Evolutionary conservation across 2,797 vertebrate genomes (phyloP).

Genomic region (Microchirus variegatus): DNA sequence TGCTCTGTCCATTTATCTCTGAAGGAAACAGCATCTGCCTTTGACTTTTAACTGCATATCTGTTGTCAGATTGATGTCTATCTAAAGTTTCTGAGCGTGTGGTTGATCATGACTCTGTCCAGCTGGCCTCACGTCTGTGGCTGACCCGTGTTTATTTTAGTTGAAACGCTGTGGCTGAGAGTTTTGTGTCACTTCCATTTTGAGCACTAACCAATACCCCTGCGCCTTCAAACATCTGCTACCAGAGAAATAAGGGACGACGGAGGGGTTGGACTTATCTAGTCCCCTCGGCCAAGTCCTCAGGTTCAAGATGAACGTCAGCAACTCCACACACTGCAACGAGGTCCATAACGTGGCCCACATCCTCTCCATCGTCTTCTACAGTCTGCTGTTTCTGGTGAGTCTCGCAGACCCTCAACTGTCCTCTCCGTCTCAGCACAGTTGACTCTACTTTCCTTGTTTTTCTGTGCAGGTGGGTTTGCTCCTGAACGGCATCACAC

Average conservation of each 20-base stretch:
- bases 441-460: background rate
- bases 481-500: conserved; percentile 71
- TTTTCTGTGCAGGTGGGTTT: conserved; percentile 54
- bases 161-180: background rate
- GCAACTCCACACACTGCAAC: background rate
- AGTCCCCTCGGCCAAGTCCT: background rate
- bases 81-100: too few relatives aligned
- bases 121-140: background rate
- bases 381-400: conserved; percentile 68
- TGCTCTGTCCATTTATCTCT: too few relatives aligned
- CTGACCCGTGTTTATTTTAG: background rate
- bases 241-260: background rate
- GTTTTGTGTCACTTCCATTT: conserved; percentile 3
- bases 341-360: background rate
- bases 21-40: too few relatives aligned
- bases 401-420: conserved; percentile 24
- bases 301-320: background rate
- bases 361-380: conserved; percentile 48
- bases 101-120: too few relatives aligned
- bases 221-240: background rate
- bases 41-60: too few relatives aligned
- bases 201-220: background rate
- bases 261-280: background rate
- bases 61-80: too few relatives aligned
- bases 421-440: background rate